Evolutionary conservation across 2,888 invertebrate species (phyloP).

Genomic region (Physocephala rufipes): DNA sequence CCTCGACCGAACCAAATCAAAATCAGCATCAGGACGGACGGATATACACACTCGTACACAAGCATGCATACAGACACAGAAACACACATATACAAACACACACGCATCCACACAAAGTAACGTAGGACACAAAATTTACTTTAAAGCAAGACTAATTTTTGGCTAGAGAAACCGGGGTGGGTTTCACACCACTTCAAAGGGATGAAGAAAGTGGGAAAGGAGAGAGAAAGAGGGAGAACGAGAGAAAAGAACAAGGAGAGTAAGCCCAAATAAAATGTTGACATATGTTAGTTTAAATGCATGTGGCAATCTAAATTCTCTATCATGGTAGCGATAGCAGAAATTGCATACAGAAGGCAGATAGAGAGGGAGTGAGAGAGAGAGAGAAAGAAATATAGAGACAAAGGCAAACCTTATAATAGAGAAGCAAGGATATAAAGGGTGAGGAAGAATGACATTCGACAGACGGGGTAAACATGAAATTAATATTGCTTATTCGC

Average conservation of each 20-base stretch:
- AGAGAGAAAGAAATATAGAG: no score
- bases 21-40: conserved; percentile 7
- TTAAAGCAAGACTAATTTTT: background rate
- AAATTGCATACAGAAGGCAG: background rate
- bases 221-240: background rate
- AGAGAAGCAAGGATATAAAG: background rate
- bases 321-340: background rate
- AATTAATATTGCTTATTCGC: conserved; percentile 22
- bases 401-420: no score
- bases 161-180: background rate
- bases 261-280: conserved; percentile 36
- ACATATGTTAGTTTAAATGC: conserved; percentile 28
- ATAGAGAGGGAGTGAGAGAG: background rate
- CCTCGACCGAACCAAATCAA: conserved; percentile 10
- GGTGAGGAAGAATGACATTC: conserved; percentile 5
- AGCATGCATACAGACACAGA: no score
- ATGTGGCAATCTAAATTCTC: conserved; percentile 10
- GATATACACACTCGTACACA: no score
- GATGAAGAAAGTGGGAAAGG: background rate
- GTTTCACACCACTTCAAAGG: no score
- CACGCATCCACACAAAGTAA: no score
- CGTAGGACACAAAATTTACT: no score
- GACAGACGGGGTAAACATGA: conserved; percentile 21
- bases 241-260: no score
- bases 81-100: no score